Evolutionary conservation across 2,797 vertebrate species (phyloP).

Genomic region (Pangasius macronema): DNA sequence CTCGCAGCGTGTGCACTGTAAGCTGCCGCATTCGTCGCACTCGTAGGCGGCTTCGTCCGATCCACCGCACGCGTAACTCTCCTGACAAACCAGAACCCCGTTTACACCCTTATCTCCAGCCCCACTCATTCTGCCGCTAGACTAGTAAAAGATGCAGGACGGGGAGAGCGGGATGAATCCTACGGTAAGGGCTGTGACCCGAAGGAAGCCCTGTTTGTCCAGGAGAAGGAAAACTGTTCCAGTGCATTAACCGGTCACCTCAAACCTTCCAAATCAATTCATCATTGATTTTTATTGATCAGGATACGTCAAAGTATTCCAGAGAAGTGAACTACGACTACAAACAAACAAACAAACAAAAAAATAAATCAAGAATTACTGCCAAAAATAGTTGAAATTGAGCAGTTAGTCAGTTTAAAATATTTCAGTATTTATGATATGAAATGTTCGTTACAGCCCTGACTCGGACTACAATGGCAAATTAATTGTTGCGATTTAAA

Average conservation of each 20-base stretch:
- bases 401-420: background rate
- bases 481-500: background rate
- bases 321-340: background rate
- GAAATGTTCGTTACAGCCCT: background rate
- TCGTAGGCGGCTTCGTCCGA: constrained; percentile 90
- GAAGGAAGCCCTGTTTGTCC: background rate
- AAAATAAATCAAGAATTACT: background rate
- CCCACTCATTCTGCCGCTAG: constrained; percentile 23
- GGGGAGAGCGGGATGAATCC: background rate
- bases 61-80: constrained; percentile 96
- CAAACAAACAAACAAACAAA: no score
- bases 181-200: background rate
- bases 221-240: background rate
- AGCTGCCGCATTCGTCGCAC: constrained; percentile 93
- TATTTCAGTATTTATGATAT: background rate
- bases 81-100: constrained; percentile 85
- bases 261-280: background rate
- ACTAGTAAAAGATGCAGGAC: background rate
- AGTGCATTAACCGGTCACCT: constrained; percentile 1
- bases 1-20: constrained; percentile 92
- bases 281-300: background rate
- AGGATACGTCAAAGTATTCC: background rate
- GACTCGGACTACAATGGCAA: background rate
- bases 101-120: constrained; percentile 81
- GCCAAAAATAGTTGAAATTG: background rate